Percentiles rank a stretch among this genome's conserved stretches.
Conservation (phyloP, 1,140 invertebrate genomes). For the Bombus difficillimus region DNA sequence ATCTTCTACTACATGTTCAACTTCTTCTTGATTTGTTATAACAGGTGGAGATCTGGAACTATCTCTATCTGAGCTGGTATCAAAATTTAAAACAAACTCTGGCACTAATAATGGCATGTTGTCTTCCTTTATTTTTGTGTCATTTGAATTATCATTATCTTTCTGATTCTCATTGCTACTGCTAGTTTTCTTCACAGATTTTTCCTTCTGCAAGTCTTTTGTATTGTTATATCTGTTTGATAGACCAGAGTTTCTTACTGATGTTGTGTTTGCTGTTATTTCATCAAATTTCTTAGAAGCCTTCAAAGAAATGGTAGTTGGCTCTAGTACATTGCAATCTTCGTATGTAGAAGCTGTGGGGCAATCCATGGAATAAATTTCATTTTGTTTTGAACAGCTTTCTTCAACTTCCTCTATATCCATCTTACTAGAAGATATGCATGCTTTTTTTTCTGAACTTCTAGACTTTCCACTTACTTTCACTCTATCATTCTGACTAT, state of each 20-base stretch:
- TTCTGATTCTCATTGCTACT: background rate
- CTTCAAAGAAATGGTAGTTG: conserved; percentile 61
- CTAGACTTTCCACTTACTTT: background rate
- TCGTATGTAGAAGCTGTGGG: conserved; percentile 27
- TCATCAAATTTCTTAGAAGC: conserved; percentile 45
- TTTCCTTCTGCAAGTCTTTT: background rate
- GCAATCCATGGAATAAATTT: background rate
- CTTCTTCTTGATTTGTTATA: conserved; percentile 74
- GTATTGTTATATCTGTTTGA: background rate
- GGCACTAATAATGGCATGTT: conserved; percentile 79
- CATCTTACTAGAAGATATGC: conserved; percentile 3
- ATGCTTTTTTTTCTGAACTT: background rate
- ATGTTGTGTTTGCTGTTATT: conserved; percentile 6
- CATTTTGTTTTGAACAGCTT: conserved; percentile 30
- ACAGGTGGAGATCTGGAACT: conserved; percentile 76
- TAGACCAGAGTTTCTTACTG: conserved; percentile 21
- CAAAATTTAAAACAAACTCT: conserved; percentile 69
- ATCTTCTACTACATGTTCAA: background rate
- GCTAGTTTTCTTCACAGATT: background rate
- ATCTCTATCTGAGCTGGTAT: conserved; percentile 69
- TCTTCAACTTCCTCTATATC: conserved; percentile 34
- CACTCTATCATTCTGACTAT: background rate
- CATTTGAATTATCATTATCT: background rate
- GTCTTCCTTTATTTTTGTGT: conserved; percentile 65
- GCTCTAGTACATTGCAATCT: conserved; percentile 8